phyloP scores from a whole-genome alignment of 1,140 invertebrate species.

The Agrypnia vestita region DNA sequence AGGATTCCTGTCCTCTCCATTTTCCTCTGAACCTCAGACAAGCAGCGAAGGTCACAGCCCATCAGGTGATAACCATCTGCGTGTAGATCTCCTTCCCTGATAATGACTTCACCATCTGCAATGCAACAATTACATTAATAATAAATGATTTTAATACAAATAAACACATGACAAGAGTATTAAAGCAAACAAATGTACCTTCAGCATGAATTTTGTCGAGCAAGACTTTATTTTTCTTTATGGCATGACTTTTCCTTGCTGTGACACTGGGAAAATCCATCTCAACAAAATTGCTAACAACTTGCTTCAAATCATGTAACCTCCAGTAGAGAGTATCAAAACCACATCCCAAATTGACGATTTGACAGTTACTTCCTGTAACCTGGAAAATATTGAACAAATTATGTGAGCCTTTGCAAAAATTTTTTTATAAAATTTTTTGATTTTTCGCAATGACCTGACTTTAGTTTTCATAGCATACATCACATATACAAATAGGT shows the following conservation, averaged over 20 bases:
- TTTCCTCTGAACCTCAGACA: constrained; percentile 85
- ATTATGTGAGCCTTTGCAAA: not conserved
- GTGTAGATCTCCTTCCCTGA: constrained; percentile 91
- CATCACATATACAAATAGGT: too few species aligned
- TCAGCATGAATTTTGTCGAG: constrained; percentile 88
- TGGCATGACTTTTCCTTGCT: constrained; percentile 89
- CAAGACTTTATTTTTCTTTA: constrained; percentile 88
- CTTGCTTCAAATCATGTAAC: constrained; percentile 81
- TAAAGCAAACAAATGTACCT: constrained; percentile 72
- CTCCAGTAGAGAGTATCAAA: constrained; percentile 98
- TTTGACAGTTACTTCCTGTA: constrained; percentile 88
- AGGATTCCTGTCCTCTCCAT: constrained; percentile 84
- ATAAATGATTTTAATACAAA: not conserved
- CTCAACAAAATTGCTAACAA: constrained; percentile 89
- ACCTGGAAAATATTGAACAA: constrained; percentile 71
- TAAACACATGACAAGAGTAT: not conserved
- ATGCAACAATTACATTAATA: not conserved
- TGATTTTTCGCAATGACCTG: too few species aligned
- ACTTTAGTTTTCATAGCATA: too few species aligned
- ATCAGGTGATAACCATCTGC: constrained; percentile 93
- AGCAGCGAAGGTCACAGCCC: constrained; percentile 89
- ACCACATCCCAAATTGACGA: constrained; percentile 97
- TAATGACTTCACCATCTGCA: constrained; percentile 89
- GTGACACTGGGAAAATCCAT: constrained; percentile 95
- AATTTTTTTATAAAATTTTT: too few species aligned